phyloP scores from a whole-genome alignment of 2,113 vertebrate genomes.

The Chaetops frenatus region DNA sequence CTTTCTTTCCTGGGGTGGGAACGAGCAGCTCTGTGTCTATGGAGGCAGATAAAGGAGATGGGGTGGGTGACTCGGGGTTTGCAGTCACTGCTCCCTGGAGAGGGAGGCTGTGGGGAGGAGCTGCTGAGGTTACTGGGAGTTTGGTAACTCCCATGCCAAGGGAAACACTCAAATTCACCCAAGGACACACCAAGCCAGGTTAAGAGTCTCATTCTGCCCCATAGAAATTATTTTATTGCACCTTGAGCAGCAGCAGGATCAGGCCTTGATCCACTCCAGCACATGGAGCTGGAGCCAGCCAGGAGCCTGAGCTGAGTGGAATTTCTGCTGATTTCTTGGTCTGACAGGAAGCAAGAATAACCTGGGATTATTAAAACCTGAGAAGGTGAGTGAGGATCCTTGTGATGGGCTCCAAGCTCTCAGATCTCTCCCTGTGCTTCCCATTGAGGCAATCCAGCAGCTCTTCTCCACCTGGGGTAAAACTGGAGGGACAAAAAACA shows the following conservation, averaged over 20 bases:
- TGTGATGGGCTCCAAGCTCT: background rate
- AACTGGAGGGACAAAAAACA: background rate
- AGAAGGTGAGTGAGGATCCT: background rate
- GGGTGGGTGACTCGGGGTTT: background rate
- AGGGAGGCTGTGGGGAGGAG: background rate
- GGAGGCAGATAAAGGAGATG: background rate
- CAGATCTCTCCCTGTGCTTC: fast-evolving
- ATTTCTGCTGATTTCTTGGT: background rate
- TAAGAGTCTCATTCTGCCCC: background rate
- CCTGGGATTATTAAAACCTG: background rate
- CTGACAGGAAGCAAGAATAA: background rate
- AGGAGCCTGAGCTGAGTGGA: background rate
- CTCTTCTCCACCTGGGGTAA: background rate
- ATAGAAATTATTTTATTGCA: background rate
- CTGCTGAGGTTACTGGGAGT: background rate
- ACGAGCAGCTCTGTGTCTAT: background rate
- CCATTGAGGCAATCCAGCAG: background rate
- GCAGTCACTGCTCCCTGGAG: background rate
- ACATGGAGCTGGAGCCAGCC: background rate
- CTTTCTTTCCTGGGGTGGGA: background rate
- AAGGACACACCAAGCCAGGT: background rate
- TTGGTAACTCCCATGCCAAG: background rate
- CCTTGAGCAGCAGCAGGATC: background rate
- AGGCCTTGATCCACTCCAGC: background rate
- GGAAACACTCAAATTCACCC: background rate